Evolutionary conservation across 2,113 vertebrate species (phyloP).

Genomic region (Laticauda laticaudata): DNA sequence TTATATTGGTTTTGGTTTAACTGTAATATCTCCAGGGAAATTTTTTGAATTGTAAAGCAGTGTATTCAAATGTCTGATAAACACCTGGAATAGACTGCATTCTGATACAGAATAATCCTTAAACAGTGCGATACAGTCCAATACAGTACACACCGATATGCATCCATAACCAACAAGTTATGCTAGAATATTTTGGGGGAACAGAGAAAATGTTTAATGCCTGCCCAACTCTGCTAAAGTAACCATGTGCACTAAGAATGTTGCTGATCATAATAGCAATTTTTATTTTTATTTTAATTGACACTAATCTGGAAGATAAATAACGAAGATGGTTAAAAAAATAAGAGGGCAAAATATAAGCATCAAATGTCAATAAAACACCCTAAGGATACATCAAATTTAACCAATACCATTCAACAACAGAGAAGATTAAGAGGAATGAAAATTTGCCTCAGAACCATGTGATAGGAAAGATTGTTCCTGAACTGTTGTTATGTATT

Average conservation of each 20-base stretch:
- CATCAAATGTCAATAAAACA: background rate
- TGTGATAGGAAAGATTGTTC: background rate
- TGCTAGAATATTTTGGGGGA: background rate
- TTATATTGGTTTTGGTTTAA: background rate
- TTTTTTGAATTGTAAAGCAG: background rate
- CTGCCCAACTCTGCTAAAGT: background rate
- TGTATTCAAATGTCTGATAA: background rate
- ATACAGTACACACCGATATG: background rate
- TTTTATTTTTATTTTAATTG: background rate
- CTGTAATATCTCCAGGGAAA: background rate
- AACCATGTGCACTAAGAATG: background rate
- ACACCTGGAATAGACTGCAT: background rate
- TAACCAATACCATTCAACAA: background rate
- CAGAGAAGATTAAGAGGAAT: background rate
- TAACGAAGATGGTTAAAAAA: background rate
- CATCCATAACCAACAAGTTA: background rate
- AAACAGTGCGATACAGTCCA: too few species aligned
- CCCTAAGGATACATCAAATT: background rate
- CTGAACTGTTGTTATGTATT: background rate
- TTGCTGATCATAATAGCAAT: background rate
- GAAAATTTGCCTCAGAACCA: background rate
- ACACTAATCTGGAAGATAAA: background rate
- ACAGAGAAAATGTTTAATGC: background rate
- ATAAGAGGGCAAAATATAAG: background rate
- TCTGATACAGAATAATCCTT: background rate